Base-by-base conservation (phyloP, 2,113 vertebrate genomes). In the Gobiocypris rarus region DNA sequence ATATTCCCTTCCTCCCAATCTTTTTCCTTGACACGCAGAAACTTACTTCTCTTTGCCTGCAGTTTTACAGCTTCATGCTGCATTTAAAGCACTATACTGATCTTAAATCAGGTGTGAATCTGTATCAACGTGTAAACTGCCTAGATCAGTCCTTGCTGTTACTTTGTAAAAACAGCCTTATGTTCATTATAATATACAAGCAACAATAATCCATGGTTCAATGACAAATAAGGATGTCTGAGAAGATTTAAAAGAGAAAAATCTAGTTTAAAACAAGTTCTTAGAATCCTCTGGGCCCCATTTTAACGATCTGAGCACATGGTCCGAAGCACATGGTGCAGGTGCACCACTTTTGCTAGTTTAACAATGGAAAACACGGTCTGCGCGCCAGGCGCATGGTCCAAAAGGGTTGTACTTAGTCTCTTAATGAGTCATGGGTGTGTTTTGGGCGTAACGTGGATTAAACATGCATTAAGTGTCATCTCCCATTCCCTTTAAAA, bases 1-100 rank as follows among this genome's bases (percentile, higher is more conserved):
- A 65, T 79, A 79, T 63, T 79, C 77, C 76, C 58, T 65, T 63
- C 17, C 59, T 67, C 59, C 59, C 41, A 26, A 52, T 80, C 15
- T 4, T 61, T 28, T 59, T 26, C 14, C n/a, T 9, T 26, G 38
- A 79, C 76, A 78, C 14, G 2, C 76, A 79, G 15, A 28, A 63
- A 41, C 38, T 79, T 38, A 24, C 75, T 78, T 59, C 38, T 59
- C 38, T 45, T 17, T 14, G 19, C 31, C 54, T 56, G 22, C 75
- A 58, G 7, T 77, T 24, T 28, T 11, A 41, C 41, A 24, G 38
- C 43, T 73, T 73, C 41, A 14, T 26, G n/a, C 10, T 26, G 5
- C 17, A 38, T 41, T 70, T 70, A 41, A 6, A 54, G 7, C 52
- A 54, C 52, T 54, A 22, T 50, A 50, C 17, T 22, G 65, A 34